Base-by-base conservation (phyloP, 1,140 invertebrate genomes). In the Temnothorax nylanderi region DNA sequence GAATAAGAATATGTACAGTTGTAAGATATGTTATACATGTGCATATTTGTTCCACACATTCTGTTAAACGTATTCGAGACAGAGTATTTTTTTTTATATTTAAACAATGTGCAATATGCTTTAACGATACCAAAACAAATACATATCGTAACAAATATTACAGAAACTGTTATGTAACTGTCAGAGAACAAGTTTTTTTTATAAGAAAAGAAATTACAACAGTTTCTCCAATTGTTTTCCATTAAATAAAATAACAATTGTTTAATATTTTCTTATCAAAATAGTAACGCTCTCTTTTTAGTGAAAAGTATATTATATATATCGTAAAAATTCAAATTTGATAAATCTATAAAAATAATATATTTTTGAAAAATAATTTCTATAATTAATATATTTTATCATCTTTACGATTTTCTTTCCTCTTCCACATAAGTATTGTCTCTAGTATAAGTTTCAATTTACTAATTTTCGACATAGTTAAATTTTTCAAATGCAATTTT, bases 131-230 rank as follows among this genome's bases (percentile, higher is more conserved):
- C 26, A n/a, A 54, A 26, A 67, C 75, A 49, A n/a, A 64, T 49
- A 44, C 6, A 13, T 11, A 26, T 3, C 41, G n/a, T 67, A 26
- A 67, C 75, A 49, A n/a, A 49, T 49, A 67, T 1, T 47, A 56
- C 34, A 41, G n/a, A 34, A 49, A 80, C n/a, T 56, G 2, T 80
- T 80, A 80, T 16, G 77, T 80, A 80, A 54, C 47, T 67, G 47
- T 67, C 34, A 67, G 5, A 16, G 13, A 62, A 64, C 21, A 80
- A 51, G 58, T 49, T 64, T 5, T 41, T 47, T 77, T 11, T 16
- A 13, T 26, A 67, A n/a, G 32, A 10, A 34, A 62, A 11, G 3
- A 54, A 41, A 5, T 44, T 32, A 8, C n/a, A 1, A 80, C 7
- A 41, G 13, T 41, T 80, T 16, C 5, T 54, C 18, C 2, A 16